Base-by-base conservation (phyloP, 2,888 invertebrate genomes). In the Shargacucullia verbasci region DNA sequence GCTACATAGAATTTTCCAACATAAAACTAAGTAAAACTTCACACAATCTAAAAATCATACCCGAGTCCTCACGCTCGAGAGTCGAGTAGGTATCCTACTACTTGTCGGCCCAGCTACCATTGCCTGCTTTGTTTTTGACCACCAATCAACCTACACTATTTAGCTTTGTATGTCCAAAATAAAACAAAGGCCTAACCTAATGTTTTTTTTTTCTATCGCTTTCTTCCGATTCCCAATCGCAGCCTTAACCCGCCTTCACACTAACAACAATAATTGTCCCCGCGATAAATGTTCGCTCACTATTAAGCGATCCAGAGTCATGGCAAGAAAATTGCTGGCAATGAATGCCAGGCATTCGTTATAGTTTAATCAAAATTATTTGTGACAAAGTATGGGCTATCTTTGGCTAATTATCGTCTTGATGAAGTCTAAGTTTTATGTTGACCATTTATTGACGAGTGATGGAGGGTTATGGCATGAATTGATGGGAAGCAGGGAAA, bases 321-420 rank as follows among this genome's bases (percentile, higher is more conserved):
- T 64, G 66, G 40, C 29, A 63, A 50, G 59, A 63, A 68, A 68
- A 68, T 68, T 59, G 33, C 56, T 1, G 6, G 27, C 44, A 40
- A 70, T 70, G 49, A 43, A 60, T 63, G 39, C 40, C 43, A 43
- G 31, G 14, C 60, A 60, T 57, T 48, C 4, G 9, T 46, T 43
- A 61, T 3, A 48, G 41, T 64, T 54, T 68, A 55, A 70, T 58
- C 52, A 59, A 72, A 72, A 70, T 67, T 57, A 44, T 49, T 39
- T 34, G 40, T 52, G 73, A 59, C 67, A 59, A 40, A 55, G 6
- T 44, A 57, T 45, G 1, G 46, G n/a, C 29, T 46, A 47, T 41
- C 29, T 34, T 34, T 11, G 12, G 6, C 39, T 58, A 41, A 68
- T 73, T 55, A 61, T 38, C 31, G 13, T 11, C 27, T n/a, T 25